Evolutionary conservation across 2,113 vertebrate genomes (phyloP), one percentile per base, ranked within the genome.

Genomic region (Melanerpes formicivorus): DNA sequence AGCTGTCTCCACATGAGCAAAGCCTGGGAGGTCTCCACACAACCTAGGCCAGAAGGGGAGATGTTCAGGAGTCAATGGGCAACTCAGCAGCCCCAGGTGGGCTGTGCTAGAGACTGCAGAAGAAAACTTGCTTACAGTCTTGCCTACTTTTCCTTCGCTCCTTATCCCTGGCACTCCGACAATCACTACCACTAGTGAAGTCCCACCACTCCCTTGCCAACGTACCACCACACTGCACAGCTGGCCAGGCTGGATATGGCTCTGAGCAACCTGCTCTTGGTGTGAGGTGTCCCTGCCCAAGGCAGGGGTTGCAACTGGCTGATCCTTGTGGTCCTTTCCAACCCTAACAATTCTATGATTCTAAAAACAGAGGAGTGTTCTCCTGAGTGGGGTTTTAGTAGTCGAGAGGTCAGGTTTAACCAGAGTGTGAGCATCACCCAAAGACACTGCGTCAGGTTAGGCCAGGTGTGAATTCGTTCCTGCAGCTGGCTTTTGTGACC

Each of bases 391-490:
- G 10, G 23, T 55, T 93, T 59, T 50, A 15, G 40, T 6, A 32
- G 55, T 50, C 46, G 27, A 10, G 66, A 66, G 6, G 66, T 85
- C 59, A 74, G 34, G 21, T 50, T 70, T 46, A 82, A n/a, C 26
- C 62, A 59, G 11, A 80, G 26, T 6, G 9, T 37, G 3, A 56
- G 23, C 27, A 23, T 91, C 72, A 93, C 73, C 48, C 32, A 48
- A 18, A 67, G 52, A 25, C 9, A 25, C 14, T 2, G 2, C 48
- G 42, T 19, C 69, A 80, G 64, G 48, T 87, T 73, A 48, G 56
- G 16, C 66, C 86, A 92, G 70, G 46, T 72, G 74, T 92, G 78
- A 73, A 42, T 84, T 56, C 54, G 4, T 30, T 86, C 80, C 32
- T 73, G 10, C 32, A 77, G 9, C 3, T 66, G 67, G 2, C 22